A percentile compares a stretch with the other conserved stretches of the same genome.
Conservation (phyloP, 92 coral and sea anemone species). For the Parazoanthus swiftii region DNA sequence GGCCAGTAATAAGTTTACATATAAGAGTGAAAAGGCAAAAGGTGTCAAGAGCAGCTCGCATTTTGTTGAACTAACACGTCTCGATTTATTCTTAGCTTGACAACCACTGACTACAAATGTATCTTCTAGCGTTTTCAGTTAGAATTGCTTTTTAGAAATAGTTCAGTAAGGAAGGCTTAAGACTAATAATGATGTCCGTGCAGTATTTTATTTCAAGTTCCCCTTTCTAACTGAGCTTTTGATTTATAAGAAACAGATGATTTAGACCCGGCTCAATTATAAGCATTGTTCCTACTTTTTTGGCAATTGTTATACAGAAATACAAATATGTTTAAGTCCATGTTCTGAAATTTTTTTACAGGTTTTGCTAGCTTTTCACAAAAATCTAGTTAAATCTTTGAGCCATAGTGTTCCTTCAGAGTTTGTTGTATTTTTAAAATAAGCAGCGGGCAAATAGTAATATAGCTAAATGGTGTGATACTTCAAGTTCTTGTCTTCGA, state of each 20-base stretch:
- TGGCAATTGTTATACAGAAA: no score
- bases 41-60: neutral
- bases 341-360: no score
- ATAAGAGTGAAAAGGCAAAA: neutral
- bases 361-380: neutral
- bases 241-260: neutral
- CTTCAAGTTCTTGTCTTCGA: neutral
- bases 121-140: neutral
- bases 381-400: neutral
- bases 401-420: neutral
- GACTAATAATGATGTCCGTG: neutral
- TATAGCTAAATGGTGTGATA: neutral
- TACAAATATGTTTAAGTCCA: no score
- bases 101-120: no score
- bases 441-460: neutral
- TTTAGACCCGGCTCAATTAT: neutral
- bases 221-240: neutral
- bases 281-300: no score
- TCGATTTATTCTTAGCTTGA: no score
- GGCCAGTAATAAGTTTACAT: neutral
- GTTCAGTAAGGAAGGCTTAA: neutral
- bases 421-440: neutral
- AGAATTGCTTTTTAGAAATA: neutral
- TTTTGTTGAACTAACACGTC: neutral
- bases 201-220: neutral